phyloP scores from a whole-genome alignment of 2,113 vertebrate genomes.

The Poeciliopsis occidentalis region DNA sequence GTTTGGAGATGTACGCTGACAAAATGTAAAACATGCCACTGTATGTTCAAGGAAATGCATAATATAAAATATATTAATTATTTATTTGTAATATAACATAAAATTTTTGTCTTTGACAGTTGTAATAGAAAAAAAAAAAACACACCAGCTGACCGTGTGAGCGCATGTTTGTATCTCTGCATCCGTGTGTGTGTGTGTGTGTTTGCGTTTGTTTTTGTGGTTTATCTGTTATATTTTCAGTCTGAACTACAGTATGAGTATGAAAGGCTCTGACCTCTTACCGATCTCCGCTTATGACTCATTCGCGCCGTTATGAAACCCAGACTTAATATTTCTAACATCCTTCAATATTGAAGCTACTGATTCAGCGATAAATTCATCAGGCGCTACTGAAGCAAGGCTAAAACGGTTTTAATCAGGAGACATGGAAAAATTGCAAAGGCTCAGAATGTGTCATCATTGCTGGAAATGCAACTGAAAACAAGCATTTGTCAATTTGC shows the following conservation, averaged over 20 bases:
- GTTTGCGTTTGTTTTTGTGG: slow-evolving; percentile 35
- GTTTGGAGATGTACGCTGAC: neutral
- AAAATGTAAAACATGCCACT: neutral
- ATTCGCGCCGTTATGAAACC: slow-evolving; percentile 58
- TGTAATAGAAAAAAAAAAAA: neutral
- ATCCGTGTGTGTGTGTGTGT: neutral
- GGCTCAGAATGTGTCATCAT: neutral
- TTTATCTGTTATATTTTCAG: slow-evolving; percentile 54
- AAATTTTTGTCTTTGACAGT: neutral
- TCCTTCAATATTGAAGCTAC: slow-evolving; percentile 54
- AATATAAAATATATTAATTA: neutral
- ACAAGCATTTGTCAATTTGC: neutral
- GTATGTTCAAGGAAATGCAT: neutral
- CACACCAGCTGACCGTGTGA: slow-evolving; percentile 13
- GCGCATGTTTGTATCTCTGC: neutral
- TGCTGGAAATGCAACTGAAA: neutral
- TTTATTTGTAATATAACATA: neutral
- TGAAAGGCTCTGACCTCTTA: slow-evolving; percentile 60
- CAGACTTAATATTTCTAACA: slow-evolving; percentile 70
- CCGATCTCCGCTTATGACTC: slow-evolving; percentile 74
- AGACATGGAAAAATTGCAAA: neutral
- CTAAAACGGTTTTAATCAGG: neutral
- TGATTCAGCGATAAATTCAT: slow-evolving; percentile 9
- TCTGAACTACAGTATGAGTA: slow-evolving; percentile 42
- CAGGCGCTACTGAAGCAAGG: neutral